phyloP scores from a whole-genome alignment of 2,113 vertebrate genomes.

The Callaeas wilsoni region DNA sequence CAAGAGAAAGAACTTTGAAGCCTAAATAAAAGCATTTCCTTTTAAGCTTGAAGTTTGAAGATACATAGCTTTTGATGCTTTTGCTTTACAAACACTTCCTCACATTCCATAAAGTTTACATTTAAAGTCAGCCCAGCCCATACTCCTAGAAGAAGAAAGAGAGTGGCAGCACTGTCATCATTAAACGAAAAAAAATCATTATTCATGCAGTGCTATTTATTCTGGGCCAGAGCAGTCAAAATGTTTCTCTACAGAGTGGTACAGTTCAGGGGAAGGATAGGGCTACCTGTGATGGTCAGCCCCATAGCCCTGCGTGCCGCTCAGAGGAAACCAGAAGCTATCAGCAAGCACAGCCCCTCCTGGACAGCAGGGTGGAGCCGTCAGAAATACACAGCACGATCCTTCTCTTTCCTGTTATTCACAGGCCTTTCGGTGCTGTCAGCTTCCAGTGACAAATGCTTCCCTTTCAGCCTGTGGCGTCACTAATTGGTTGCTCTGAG shows the following conservation, averaged over 20 bases:
- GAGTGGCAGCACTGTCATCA: neutral
- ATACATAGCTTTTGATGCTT: conserved; percentile 40
- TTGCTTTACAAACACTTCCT: conserved; percentile 43
- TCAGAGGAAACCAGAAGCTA: neutral
- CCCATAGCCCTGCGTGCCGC: neutral
- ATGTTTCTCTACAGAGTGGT: neutral
- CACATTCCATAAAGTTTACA: neutral
- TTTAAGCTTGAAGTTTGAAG: conserved; percentile 21
- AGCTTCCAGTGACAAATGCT: conserved; percentile 38
- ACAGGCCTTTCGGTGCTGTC: neutral
- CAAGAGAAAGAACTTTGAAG: conserved; percentile 50
- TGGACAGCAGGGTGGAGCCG: neutral
- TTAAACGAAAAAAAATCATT: neutral
- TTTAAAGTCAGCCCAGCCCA: neutral
- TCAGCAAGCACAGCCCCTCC: conserved; percentile 6
- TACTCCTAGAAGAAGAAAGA: neutral
- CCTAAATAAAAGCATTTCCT: conserved; percentile 48
- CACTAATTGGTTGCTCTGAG: neutral
- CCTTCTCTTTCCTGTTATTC: conserved; percentile 65
- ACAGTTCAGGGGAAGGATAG: neutral
- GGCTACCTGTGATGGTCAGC: neutral
- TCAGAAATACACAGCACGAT: neutral
- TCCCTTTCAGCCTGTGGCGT: neutral
- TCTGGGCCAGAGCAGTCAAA: neutral
- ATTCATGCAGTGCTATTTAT: neutral